A percentile compares a stretch with the other conserved stretches of the same genome.
Conservation (phyloP, 2,888 invertebrate genomes). For the Tromatobia lineatoria region DNA sequence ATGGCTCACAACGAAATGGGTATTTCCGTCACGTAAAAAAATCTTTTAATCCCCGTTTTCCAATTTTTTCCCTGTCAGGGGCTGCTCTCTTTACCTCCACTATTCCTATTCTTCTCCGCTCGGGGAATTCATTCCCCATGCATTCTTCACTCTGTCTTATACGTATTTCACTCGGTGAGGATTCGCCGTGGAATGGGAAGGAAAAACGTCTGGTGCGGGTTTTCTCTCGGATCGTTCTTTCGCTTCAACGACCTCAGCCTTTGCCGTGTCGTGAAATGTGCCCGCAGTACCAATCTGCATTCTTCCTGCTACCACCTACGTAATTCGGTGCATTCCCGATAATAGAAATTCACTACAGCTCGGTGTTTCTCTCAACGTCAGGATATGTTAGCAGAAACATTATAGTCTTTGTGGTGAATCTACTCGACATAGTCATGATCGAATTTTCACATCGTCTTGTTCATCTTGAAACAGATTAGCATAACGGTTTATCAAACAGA, state of each 20-base stretch:
- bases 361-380: conserved; percentile 28
- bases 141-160: conserved; percentile 67
- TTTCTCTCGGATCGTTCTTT: conserved; percentile 61
- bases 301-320: conserved; percentile 71
- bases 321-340: conserved; percentile 74
- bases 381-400: conserved; percentile 4
- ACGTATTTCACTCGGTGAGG: conserved; percentile 65
- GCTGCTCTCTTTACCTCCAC: conserved; percentile 39
- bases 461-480: not conserved
- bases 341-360: conserved; percentile 73
- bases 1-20: conserved; percentile 30
- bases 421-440: conserved; percentile 9
- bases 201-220: conserved; percentile 59
- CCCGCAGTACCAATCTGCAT: conserved; percentile 73
- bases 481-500: not conserved
- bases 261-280: conserved; percentile 34
- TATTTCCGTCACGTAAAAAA: conserved; percentile 70
- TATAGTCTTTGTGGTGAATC: not conserved
- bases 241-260: conserved; percentile 36
- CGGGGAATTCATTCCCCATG: conserved; percentile 63
- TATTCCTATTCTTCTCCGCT: conserved; percentile 63
- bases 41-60: conserved; percentile 76
- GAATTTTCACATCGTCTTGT: not conserved
- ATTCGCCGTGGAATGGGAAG: conserved; percentile 57
- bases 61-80: conserved; percentile 77